phyloP scores from a whole-genome alignment of 1,140 invertebrate genomes.

The Chionoecetes opilio region DNA sequence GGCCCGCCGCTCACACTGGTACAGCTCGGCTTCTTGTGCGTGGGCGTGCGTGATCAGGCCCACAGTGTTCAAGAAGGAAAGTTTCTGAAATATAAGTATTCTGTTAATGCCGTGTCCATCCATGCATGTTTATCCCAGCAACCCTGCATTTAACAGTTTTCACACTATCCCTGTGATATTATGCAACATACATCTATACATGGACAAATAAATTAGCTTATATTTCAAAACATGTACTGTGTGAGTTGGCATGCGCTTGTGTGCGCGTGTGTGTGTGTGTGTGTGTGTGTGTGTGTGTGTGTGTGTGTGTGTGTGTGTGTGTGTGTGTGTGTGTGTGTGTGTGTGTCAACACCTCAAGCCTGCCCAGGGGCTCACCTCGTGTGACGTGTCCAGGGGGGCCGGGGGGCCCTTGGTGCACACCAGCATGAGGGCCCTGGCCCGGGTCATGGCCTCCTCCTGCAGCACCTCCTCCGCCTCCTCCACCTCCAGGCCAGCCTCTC shows the following conservation, averaged over 20 bases:
- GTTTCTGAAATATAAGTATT: slow-evolving; percentile 59
- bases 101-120: background rate
- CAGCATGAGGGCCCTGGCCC: slow-evolving; percentile 52
- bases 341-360: background rate
- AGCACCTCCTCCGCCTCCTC: slow-evolving; percentile 76
- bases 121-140: background rate
- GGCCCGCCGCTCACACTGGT: slow-evolving; percentile 72
- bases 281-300: too few relatives aligned
- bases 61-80: slow-evolving; percentile 66
- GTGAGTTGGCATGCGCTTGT: too few relatives aligned
- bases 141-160: too few relatives aligned
- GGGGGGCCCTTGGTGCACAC: slow-evolving; percentile 75
- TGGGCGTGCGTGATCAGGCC: slow-evolving; percentile 72
- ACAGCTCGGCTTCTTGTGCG: slow-evolving; percentile 69
- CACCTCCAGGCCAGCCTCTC: slow-evolving; percentile 74
- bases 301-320: too few relatives aligned
- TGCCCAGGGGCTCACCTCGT: slow-evolving; percentile 58
- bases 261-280: too few relatives aligned
- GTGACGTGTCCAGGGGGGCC: slow-evolving; percentile 67
- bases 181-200: too few relatives aligned
- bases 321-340: too few relatives aligned
- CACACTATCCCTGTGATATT: too few relatives aligned
- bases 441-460: slow-evolving; percentile 74
- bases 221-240: too few relatives aligned
- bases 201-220: too few relatives aligned